Percentiles rank a stretch among this genome's conserved stretches.
phyloP scores from a whole-genome alignment of 2,113 vertebrate genomes.

The Corvus cornix region DNA sequence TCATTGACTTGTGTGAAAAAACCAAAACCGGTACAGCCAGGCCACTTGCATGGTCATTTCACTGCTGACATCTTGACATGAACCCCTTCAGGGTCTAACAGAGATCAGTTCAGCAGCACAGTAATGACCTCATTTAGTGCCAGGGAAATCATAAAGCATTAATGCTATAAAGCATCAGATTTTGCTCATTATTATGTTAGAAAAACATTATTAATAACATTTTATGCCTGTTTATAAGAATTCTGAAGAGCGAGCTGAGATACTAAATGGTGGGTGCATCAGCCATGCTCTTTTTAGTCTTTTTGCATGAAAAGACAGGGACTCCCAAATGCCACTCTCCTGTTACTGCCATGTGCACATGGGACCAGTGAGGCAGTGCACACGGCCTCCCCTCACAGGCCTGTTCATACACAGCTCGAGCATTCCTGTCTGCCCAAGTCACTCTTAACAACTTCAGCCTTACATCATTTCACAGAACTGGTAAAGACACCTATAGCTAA shows the following conservation, averaged over 20 bases:
- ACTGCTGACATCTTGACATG: conserved; percentile 8
- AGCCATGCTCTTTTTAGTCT: neutral
- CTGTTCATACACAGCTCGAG: neutral
- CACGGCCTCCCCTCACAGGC: neutral
- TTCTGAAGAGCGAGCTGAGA: neutral
- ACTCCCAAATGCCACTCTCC: neutral
- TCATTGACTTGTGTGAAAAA: conserved; percentile 49
- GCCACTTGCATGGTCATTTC: conserved; percentile 29
- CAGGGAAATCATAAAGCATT: neutral
- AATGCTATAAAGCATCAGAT: neutral
- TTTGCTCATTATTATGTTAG: neutral
- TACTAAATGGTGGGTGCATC: neutral
- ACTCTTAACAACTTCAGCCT: neutral
- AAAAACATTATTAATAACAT: neutral
- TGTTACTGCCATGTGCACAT: neutral
- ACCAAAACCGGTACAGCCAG: conserved; percentile 24
- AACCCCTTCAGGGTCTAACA: neutral
- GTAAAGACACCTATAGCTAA: neutral
- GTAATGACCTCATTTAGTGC: neutral
- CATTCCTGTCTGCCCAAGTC: neutral
- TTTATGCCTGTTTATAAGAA: neutral
- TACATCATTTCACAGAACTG: neutral
- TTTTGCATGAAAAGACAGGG: neutral
- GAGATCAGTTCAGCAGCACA: neutral
- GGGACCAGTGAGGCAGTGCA: neutral